phyloP scores from a whole-genome alignment of 2,113 vertebrate species.

The Turnix velox region DNA sequence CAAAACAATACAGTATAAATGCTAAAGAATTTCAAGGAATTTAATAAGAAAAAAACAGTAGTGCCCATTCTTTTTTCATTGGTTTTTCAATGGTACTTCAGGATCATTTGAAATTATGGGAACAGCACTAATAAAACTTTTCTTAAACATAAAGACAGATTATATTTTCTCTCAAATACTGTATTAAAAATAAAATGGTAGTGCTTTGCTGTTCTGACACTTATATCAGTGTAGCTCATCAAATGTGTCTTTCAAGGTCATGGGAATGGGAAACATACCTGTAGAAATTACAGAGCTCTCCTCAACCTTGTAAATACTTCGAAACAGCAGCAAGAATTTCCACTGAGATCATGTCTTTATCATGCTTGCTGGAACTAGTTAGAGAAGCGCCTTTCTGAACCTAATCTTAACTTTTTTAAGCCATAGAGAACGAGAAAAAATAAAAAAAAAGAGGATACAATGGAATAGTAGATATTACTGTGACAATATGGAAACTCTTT shows the following conservation, averaged over 20 bases:
- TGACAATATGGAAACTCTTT: not conserved
- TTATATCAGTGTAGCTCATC: not conserved
- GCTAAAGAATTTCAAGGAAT: not conserved
- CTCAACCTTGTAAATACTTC: not conserved
- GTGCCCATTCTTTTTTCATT: not conserved
- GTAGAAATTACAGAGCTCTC: not conserved
- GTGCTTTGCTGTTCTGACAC: not conserved
- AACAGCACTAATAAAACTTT: not conserved
- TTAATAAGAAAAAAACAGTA: not conserved
- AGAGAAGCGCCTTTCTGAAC: not conserved
- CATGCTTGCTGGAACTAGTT: not conserved
- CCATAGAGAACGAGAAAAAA: not conserved
- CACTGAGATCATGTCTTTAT: not conserved
- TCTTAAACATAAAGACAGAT: not conserved
- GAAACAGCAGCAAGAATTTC: not conserved
- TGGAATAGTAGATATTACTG: not conserved
- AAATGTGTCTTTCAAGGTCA: not conserved
- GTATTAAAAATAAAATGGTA: too few relatives aligned
- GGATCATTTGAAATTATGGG: not conserved
- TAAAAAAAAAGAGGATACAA: not conserved
- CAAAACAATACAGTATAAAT: not conserved
- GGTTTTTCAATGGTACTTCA: not conserved
- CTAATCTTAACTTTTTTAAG: not conserved
- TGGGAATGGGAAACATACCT: not conserved
- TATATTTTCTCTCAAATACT: not conserved